Percentiles rank a stretch among this genome's conserved stretches.
phyloP scores from a whole-genome alignment of 2,113 vertebrate genomes.

The Barnardius zonarius region DNA sequence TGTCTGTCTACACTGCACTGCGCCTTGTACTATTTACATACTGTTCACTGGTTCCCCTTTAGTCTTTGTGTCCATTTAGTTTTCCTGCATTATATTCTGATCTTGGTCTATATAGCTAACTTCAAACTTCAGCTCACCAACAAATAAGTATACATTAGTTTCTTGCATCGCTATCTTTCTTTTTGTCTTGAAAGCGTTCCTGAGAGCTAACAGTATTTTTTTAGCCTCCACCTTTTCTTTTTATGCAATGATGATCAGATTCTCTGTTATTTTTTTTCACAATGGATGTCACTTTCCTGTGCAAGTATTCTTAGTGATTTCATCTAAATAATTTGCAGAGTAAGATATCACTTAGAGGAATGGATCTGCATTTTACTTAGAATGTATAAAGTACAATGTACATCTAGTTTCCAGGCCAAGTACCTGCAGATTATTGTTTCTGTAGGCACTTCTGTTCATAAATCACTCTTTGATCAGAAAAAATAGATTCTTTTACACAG shows the following conservation, averaged over 20 bases:
- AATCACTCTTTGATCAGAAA: not conserved
- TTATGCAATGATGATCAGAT: not conserved
- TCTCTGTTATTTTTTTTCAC: not conserved
- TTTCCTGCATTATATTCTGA: not conserved
- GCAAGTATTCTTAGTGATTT: not conserved
- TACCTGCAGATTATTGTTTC: not conserved
- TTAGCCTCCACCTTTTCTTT: not conserved
- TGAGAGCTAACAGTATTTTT: not conserved
- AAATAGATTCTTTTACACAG: not conserved
- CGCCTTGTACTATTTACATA: not conserved
- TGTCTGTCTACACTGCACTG: not conserved
- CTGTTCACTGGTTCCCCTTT: not conserved
- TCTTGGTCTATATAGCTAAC: not conserved
- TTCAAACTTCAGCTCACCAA: not conserved
- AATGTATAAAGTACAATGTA: not conserved
- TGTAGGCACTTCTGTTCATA: not conserved
- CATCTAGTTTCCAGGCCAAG: not conserved
- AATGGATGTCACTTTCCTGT: not conserved
- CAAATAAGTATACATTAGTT: rapidly evolving
- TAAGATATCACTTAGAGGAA: not conserved
- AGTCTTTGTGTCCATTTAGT: not conserved
- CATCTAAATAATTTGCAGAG: not conserved
- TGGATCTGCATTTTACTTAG: not conserved
- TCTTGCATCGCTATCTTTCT: not conserved
- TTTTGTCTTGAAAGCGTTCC: not conserved